phyloP scores from a whole-genome alignment of 1,140 invertebrate genomes.

The Tribolium castaneum region DNA sequence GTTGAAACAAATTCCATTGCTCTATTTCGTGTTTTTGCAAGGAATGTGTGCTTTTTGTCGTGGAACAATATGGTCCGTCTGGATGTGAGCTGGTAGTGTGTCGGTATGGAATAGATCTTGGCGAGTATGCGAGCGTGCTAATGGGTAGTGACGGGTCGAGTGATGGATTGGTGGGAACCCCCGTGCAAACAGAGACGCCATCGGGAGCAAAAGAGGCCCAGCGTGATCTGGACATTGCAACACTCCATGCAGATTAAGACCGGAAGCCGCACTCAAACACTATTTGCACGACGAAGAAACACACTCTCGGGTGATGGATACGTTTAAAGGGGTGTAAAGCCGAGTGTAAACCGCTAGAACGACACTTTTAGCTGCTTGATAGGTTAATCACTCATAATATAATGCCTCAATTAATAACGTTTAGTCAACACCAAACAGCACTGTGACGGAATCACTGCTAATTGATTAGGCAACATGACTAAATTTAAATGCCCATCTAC shows the following conservation, averaged over 20 bases:
- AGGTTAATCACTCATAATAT: conserved; percentile 58
- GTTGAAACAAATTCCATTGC: too few species aligned
- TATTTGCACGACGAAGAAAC: background rate
- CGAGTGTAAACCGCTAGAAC: conserved; percentile 47
- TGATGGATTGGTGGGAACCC: conserved; percentile 68
- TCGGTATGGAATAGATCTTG: conserved; percentile 46
- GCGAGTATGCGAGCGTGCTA: conserved; percentile 68
- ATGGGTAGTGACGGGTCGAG: conserved; percentile 71
- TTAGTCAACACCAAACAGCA: conserved; percentile 52
- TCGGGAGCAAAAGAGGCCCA: conserved; percentile 25
- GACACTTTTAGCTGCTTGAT: conserved; percentile 48
- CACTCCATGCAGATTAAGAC: conserved; percentile 40
- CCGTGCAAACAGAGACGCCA: conserved; percentile 48
- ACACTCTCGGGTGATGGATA: background rate
- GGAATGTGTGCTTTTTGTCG: background rate
- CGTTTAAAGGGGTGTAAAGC: conserved; percentile 45
- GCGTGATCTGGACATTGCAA: conserved; percentile 37
- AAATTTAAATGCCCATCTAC: background rate
- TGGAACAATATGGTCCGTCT: background rate
- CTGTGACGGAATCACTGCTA: conserved; percentile 49
- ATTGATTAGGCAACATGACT: conserved; percentile 17
- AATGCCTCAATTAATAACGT: conserved; percentile 55
- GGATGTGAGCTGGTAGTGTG: conserved; percentile 23
- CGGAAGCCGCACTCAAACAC: conserved; percentile 36
- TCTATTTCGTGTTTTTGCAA: background rate